These are phyloP conservation scores for Pollenia griseotomentosa DNA, from an alignment of 2,888 invertebrate genomes.

Conservation along the genomic window DNA sequence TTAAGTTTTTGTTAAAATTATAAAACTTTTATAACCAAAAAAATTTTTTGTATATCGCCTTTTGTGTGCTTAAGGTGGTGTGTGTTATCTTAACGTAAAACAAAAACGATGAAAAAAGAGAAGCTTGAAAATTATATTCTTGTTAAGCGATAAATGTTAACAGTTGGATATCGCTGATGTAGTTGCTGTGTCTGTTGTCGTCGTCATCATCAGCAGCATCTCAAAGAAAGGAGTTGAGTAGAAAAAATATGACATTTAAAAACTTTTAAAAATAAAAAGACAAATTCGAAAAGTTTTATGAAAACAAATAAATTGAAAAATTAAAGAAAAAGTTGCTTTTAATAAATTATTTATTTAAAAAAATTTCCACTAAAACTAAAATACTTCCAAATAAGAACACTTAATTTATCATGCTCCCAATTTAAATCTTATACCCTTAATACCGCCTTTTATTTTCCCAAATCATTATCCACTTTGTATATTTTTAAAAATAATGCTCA, in stretches of 20 bases:
- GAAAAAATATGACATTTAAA: constrained; percentile 60
- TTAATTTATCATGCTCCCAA: too few relatives aligned
- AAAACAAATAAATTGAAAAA: constrained; percentile 20
- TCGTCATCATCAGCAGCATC: neutral
- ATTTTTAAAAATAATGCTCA: neutral
- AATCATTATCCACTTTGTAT: neutral
- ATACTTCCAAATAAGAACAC: too few relatives aligned
- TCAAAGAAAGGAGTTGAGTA: neutral
- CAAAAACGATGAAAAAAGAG: constrained; percentile 25
- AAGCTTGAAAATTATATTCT: constrained; percentile 70
- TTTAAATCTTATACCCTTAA: neutral
- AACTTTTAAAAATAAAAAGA: constrained; percentile 59
- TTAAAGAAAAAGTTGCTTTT: constrained; percentile 24
- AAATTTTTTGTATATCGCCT: neutral
- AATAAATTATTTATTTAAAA: neutral
- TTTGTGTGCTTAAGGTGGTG: constrained; percentile 35
- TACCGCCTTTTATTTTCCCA: too few relatives aligned
- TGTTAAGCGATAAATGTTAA: constrained; percentile 73
- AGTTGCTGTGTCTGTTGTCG: constrained; percentile 13
- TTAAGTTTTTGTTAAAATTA: constrained; percentile 7
- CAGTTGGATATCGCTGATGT: constrained; percentile 70
- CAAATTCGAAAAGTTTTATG: constrained; percentile 59
- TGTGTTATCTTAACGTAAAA: neutral
- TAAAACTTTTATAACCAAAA: constrained; percentile 54
- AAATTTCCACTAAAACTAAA: neutral